These are phyloP conservation scores for Meles meles DNA, from an alignment of 2,113 vertebrate species.

Conservation along the genomic window DNA sequence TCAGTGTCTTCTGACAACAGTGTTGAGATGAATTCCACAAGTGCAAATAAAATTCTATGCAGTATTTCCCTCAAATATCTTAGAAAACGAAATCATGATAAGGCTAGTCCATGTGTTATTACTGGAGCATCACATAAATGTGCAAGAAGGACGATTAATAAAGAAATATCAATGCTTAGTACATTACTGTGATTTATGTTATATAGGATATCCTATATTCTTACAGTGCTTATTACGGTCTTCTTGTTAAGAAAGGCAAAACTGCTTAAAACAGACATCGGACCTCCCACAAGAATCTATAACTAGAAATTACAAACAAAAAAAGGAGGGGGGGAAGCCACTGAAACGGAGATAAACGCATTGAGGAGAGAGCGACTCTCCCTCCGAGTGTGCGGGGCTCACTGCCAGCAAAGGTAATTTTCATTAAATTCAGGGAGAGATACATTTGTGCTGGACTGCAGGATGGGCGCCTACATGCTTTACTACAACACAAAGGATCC, in stretches of 20 bases:
- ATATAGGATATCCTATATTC: background rate
- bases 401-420: background rate
- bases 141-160: background rate
- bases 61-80: background rate
- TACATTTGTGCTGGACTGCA: background rate
- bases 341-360: background rate
- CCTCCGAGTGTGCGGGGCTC: background rate
- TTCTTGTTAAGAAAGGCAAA: constrained; percentile 2
- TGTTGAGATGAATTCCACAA: background rate
- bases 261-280: background rate
- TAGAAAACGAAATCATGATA: background rate
- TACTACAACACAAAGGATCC: background rate
- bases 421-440: background rate
- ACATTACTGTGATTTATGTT: background rate
- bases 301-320: background rate
- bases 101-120: background rate
- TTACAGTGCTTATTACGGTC: background rate
- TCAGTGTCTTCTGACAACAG: background rate
- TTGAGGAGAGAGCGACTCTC: background rate
- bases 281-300: background rate
- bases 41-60: background rate
- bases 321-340: background rate
- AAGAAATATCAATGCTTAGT: background rate
- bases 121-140: background rate
- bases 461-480: background rate